A percentile compares a stretch with the other conserved stretches of the same genome.
These are phyloP conservation scores for Tamias sibiricus DNA, from an alignment of 2,113 vertebrate species.

Conservation along the genomic window DNA sequence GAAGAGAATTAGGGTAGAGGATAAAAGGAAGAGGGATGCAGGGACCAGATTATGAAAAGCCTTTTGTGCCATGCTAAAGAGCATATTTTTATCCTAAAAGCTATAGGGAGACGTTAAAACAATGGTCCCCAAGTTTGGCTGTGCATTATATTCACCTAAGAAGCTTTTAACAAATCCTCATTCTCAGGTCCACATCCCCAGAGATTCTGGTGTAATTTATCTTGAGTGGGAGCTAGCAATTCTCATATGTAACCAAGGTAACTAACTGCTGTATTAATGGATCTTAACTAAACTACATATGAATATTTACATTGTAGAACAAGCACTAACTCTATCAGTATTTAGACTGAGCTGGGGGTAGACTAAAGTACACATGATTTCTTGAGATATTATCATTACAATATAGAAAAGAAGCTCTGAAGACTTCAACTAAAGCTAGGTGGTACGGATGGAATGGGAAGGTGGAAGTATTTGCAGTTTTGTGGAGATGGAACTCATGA, in stretches of 20 bases:
- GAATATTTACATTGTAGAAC: not conserved
- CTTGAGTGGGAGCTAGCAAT: not conserved
- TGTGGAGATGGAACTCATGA: not conserved
- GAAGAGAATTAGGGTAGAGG: not conserved
- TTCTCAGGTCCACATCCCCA: not conserved
- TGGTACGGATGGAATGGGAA: not conserved
- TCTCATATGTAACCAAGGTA: not conserved
- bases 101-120: conserved; percentile 1
- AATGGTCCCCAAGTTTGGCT: conserved; percentile 5
- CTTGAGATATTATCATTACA: not conserved
- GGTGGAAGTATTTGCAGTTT: not conserved
- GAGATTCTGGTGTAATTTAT: conserved; percentile 30
- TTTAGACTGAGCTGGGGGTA: not conserved
- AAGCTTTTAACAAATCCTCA: conserved; percentile 18
- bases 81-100: conserved; percentile 56
- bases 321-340: not conserved
- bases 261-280: not conserved
- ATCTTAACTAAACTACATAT: conserved; percentile 9
- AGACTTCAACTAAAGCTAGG: not conserved
- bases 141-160: not conserved
- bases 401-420: not conserved
- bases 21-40: not conserved
- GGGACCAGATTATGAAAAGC: not conserved
- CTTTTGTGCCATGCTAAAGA: not conserved
- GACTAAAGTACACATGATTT: not conserved